Base-by-base conservation (phyloP, 92 coral and sea anemone genomes). In the Porites cylindrica region DNA sequence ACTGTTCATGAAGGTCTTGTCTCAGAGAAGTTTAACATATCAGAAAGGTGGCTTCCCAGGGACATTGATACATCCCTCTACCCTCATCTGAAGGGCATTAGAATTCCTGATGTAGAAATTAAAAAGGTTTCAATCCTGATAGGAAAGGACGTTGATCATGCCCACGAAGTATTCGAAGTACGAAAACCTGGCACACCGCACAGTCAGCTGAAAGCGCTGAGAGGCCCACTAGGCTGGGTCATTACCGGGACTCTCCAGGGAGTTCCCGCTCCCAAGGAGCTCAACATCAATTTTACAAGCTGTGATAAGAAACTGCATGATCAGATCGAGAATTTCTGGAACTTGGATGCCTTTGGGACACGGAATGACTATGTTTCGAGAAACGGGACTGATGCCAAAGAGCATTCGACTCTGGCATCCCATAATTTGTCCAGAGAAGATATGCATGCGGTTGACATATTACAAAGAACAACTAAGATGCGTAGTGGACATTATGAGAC, bases 141-240 rank as follows among this genome's bases (percentile, higher is more conserved):
- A 59, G 93, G 91, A 14, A 86, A 93, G 73, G 91, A 93, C 52
- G 88, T 87, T 20, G 82, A 82, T 29, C 47, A 86, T 63, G 93
- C 96, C 10, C 91, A 90, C 63, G 92, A 85, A 29, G 83, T 93
- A 20, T 70, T 83, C n/a, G 88, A 92, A 77, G 83, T 81, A 26
- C 80, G 88, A 24, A 80, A 72, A 76, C 66, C 91, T 9, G 75
- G 66, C 64, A 16, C 77, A 5, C 82, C 93, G 1, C 54, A 38
- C 11, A 69, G 90, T 18, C 80, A 85, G 23, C 66, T 89, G 66
- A 26, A 90, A 50, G 93, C 83, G 56, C 60, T 74, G 63, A 80
- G 87, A 52, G 87, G 86, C 66, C 90, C 87, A 67, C 90, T 90
- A 9, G 84, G 90, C 10, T 88, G 92, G 88, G 85, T 77, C 11